Base-by-base conservation (phyloP, 1,140 invertebrate genomes). In the Drosophila paulistorum region DNA sequence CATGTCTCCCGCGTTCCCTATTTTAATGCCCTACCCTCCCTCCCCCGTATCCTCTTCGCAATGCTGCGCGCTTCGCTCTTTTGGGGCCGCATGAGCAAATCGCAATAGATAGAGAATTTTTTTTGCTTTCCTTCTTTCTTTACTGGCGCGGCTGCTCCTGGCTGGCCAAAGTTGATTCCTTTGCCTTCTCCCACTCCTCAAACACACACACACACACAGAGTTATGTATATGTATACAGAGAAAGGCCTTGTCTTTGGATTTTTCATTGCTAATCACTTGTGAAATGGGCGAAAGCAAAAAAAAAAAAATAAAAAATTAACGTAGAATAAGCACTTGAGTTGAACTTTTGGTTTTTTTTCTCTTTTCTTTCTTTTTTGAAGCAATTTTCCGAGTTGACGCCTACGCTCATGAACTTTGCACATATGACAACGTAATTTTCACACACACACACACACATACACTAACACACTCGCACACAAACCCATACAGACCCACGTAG, bases 91-190 rank as follows among this genome's bases (percentile, higher is more conserved):
- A 87, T 86, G 83, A 90, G 75, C 87, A 90, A 90, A 90, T 90
- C 87, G 87, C 87, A 90, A 90, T 90, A 90, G 87, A 90, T 90
- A 90, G 87, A 90, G 87, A 90, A 90, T 90, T 90, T 90, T 84
- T 90, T 90, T 74, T 30, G 6, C 30, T 30, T 30, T 72, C 81
- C 48, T 75, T 70, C 57, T 74, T 76, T 30, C 37, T 58, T 51
- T 33, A 71, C 65, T 83, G 72, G 72, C 76, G 74, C 71, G 83
- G 51, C 79, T 77, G 42, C 69, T 79, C 65, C 77, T 74, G 65
- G 65, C 55, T 51, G 45, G 59, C 64, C 45, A 71, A 51, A 66
- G 66, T 68, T 79, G 45, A 79, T 79, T 86, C 83, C 84, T 87
- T 30, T 79, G 83, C 62, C 59, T n/a, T 48, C 11, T 68, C 30